Conservation (phyloP, 2,113 vertebrate genomes). For the Sialia sialis region DNA sequence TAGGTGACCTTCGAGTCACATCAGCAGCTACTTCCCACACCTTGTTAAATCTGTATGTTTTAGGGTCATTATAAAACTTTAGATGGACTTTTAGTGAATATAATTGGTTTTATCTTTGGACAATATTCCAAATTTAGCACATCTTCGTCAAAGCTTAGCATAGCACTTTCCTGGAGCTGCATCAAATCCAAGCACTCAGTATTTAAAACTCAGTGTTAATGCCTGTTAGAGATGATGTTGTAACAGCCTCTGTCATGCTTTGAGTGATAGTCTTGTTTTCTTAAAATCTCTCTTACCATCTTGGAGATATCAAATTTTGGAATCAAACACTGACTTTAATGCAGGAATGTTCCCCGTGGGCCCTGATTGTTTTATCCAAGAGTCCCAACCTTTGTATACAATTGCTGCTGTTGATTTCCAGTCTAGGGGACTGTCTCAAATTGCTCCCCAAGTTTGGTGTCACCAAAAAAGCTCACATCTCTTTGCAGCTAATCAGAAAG, state of each 20-base stretch:
- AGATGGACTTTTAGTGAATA: constrained; percentile 7
- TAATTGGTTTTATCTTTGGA: constrained; percentile 29
- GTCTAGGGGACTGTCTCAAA: background rate
- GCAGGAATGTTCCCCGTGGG: background rate
- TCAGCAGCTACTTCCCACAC: constrained; percentile 1
- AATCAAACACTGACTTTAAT: background rate
- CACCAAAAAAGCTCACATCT: background rate
- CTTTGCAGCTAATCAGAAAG: background rate
- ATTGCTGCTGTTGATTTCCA: background rate
- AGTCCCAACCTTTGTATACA: constrained; percentile 21
- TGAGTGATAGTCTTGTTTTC: constrained; percentile 58
- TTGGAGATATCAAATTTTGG: constrained; percentile 52
- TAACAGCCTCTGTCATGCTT: constrained; percentile 22
- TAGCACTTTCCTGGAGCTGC: constrained; percentile 25
- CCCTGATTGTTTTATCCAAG: constrained; percentile 13
- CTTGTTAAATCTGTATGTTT: background rate
- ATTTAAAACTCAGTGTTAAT: constrained; percentile 4
- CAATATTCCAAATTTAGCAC: constrained; percentile 17
- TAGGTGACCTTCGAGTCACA: background rate
- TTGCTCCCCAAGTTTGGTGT: background rate
- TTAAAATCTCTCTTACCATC: constrained; percentile 20
- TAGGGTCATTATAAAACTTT: constrained; percentile 12
- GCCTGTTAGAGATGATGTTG: constrained; percentile 23
- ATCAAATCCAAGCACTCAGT: background rate
- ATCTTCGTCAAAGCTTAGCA: background rate